Evolutionary conservation across 1,140 invertebrate species (phyloP).

Genomic region (Zaprionus tsacasi): DNA sequence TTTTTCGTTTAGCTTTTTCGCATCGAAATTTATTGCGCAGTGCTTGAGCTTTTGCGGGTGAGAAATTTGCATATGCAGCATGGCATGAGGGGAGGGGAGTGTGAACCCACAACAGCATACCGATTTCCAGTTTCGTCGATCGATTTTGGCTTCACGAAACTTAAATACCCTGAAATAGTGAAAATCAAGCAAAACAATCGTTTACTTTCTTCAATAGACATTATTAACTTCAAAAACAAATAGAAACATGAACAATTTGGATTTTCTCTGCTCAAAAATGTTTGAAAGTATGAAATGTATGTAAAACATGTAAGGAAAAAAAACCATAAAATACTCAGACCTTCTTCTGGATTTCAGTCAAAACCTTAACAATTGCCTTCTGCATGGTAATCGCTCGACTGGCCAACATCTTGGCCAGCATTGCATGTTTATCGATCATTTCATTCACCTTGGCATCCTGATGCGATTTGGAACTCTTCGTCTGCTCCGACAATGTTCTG

Average conservation of each 20-base stretch:
- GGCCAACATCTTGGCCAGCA: slow-evolving; percentile 54
- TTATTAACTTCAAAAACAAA: too few species aligned
- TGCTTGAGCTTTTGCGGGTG: slow-evolving; percentile 36
- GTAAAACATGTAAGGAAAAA: slow-evolving; percentile 9
- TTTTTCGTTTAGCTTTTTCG: slow-evolving; percentile 50
- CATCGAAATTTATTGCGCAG: slow-evolving; percentile 45
- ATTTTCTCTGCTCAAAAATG: too few species aligned
- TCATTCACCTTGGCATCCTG: slow-evolving; percentile 23
- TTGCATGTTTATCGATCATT: slow-evolving; percentile 58
- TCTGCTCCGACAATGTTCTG: slow-evolving; percentile 29
- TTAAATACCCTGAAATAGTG: neutral
- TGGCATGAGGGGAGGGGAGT: neutral
- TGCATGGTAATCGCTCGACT: slow-evolving; percentile 51
- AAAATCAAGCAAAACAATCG: too few species aligned
- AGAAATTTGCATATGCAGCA: slow-evolving; percentile 45
- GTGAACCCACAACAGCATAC: neutral
- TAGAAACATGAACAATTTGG: too few species aligned
- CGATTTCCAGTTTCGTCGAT: neutral
- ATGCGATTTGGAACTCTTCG: neutral
- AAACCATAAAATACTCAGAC: neutral
- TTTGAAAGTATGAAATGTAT: slow-evolving; percentile 23
- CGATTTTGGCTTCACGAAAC: neutral
- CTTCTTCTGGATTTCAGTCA: slow-evolving; percentile 41
- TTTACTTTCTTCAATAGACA: too few species aligned
- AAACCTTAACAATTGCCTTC: slow-evolving; percentile 47